Percentiles rank a stretch among this genome's conserved stretches.
Evolutionary conservation across 1,140 invertebrate genomes (phyloP).

Genomic region (Drosophila kepulauana): DNA sequence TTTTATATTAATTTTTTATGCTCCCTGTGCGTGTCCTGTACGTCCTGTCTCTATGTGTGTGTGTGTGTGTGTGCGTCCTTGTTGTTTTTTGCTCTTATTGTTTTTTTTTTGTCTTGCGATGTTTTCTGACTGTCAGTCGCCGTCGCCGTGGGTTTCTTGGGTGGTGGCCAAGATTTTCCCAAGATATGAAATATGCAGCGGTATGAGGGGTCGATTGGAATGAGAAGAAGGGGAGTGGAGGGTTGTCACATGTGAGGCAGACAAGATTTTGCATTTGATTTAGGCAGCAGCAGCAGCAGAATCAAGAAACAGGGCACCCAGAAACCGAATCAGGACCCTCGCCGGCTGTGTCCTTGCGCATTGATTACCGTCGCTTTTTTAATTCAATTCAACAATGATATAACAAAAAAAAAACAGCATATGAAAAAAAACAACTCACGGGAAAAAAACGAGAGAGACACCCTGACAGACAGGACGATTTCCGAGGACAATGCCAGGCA

Average conservation of each 20-base stretch:
- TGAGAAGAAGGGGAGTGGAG: background rate
- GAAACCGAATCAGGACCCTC: constrained; percentile 50
- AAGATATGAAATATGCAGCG: constrained; percentile 67
- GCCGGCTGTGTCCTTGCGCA: constrained; percentile 68
- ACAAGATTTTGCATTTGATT: constrained; percentile 65
- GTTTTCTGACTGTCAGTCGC: constrained; percentile 50
- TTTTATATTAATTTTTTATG: constrained; percentile 83
- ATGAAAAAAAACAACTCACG: constrained; percentile 27
- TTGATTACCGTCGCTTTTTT: constrained; percentile 83
- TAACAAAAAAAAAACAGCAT: constrained; percentile 35
- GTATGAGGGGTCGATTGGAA: constrained; percentile 5
- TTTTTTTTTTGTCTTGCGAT: constrained; percentile 35
- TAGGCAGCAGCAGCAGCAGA: constrained; percentile 47
- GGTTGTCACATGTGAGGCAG: constrained; percentile 76
- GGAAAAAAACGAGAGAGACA: constrained; percentile 30
- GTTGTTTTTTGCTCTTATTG: constrained; percentile 56
- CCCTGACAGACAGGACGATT: constrained; percentile 20
- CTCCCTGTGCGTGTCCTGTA: constrained; percentile 64
- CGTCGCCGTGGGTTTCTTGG: constrained; percentile 49
- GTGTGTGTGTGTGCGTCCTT: constrained; percentile 42
- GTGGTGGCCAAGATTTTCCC: constrained; percentile 84
- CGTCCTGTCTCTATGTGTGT: constrained; percentile 19
- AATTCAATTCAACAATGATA: constrained; percentile 81
- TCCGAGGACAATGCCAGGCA: constrained; percentile 21
- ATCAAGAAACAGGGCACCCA: constrained; percentile 17